Evolutionary conservation across 2,888 invertebrate genomes (phyloP), one percentile per base, ranked within the genome.

Genomic region (Balanococcus diminutus): DNA sequence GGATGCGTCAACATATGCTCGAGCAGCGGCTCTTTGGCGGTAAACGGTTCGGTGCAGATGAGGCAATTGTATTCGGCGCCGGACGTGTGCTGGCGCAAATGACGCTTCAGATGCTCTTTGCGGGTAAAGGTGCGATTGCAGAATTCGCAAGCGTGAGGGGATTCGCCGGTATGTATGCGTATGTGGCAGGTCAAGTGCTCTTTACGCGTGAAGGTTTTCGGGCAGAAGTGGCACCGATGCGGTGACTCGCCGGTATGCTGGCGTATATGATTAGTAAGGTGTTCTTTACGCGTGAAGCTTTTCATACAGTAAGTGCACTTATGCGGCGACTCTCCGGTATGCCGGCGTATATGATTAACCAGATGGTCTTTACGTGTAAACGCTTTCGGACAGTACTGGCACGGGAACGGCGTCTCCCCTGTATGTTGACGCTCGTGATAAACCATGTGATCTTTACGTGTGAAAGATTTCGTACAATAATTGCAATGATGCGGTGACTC

Each of bases 351-450:
- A 91, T 96, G 96, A 91, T 96, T 96, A 89, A 94, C 94, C 90
- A 96, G 92, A 91, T 96, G 96, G 91, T 96, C 96, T 91, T 96
- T 96, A 89, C 96, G 93, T 88, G 96, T 96, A 90, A 95, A 96
- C 91, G 95, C 96, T 92, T 96, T 96, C 67, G 89, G 88, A 87
- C 89, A 89, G 82, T 94, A 95, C 89, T 94, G 95, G 90, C 96
- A 96, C 90, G 95, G 93, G 91, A 94, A 94, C 72, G 94, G 94
- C 51, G 94, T 94, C 89, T 94, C 93, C 79, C 94, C 95, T 82
- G 94, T 95, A 89, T 95, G 94, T 89, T 94, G 94, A 88, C 96
- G 92, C 88, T 96, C 95, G 91, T 96, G 96, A 90, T 96, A 96
- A 88, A 95, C 93, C 88, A 96, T 92, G 90, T 96, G 96, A 90